These are phyloP conservation scores for Drosophila longiperda DNA, from an alignment of 2,888 invertebrate species.

Conservation along the genomic window DNA sequence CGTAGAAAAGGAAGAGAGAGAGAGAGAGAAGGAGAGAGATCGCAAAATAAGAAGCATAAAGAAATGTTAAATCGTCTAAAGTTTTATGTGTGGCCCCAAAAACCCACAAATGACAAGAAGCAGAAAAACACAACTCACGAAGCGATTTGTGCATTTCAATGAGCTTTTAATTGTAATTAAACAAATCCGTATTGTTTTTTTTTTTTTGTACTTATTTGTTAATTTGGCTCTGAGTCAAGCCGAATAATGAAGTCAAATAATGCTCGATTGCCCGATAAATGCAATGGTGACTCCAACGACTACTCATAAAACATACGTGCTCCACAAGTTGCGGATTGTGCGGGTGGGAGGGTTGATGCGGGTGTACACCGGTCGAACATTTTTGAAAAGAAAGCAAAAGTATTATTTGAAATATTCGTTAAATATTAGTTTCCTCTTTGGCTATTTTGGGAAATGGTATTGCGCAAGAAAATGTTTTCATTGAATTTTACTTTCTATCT, in stretches of 20 bases:
- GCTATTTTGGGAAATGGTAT: constrained; percentile 44
- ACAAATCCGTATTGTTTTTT: constrained; percentile 34
- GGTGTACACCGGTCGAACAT: constrained; percentile 24
- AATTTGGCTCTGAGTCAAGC: constrained; percentile 50
- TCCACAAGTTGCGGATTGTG: constrained; percentile 19
- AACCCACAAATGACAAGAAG: not conserved
- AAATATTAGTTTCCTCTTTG: constrained; percentile 9
- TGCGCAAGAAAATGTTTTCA: constrained; percentile 51
- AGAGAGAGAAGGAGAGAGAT: not conserved
- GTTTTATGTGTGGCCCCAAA: constrained; percentile 45
- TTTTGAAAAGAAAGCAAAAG: constrained; percentile 67
- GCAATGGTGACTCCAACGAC: not conserved
- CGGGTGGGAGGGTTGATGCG: not conserved
- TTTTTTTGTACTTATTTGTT: constrained; percentile 9
- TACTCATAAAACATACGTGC: constrained; percentile 40
- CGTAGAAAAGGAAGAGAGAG: not conserved
- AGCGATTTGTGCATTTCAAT: constrained; percentile 61
- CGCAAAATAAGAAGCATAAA: not conserved
- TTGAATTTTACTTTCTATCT: constrained; percentile 47
- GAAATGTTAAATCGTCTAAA: constrained; percentile 33
- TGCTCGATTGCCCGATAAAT: constrained; percentile 31
- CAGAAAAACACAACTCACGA: constrained; percentile 17
- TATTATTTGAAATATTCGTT: not conserved
- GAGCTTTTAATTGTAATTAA: constrained; percentile 53
- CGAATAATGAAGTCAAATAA: constrained; percentile 46